These are phyloP conservation scores for Phenacoccus solenopsis DNA, from an alignment of 1,140 invertebrate genomes.

Conservation along the genomic window DNA sequence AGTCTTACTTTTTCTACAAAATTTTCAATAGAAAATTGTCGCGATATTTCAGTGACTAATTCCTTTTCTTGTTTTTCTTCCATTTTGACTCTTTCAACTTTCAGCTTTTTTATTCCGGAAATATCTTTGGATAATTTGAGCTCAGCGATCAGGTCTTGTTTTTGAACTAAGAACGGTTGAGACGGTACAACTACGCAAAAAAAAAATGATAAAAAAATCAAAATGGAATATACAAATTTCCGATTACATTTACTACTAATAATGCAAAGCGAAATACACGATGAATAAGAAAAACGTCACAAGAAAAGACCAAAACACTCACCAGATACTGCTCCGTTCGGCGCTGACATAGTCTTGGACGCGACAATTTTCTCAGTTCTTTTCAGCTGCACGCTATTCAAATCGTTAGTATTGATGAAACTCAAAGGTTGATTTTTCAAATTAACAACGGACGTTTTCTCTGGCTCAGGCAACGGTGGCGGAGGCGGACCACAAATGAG, in stretches of 20 bases:
- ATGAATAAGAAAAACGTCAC: too few species aligned
- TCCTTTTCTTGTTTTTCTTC: slow-evolving; percentile 66
- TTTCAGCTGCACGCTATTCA: slow-evolving; percentile 66
- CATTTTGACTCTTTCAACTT: slow-evolving; percentile 68
- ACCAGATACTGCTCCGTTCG: slow-evolving; percentile 27
- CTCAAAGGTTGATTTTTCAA: slow-evolving; percentile 54
- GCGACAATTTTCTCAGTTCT: slow-evolving; percentile 55
- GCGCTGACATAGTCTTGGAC: slow-evolving; percentile 63
- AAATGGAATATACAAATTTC: too few species aligned
- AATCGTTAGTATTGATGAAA: slow-evolving; percentile 70
- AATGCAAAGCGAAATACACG: too few species aligned
- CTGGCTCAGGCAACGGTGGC: slow-evolving; percentile 35
- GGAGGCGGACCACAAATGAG: slow-evolving; percentile 24
- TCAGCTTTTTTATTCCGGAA: slow-evolving; percentile 76
- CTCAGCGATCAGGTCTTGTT: slow-evolving; percentile 78
- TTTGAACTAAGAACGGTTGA: slow-evolving; percentile 51
- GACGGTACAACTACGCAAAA: slow-evolving; percentile 39
- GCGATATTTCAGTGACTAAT: slow-evolving; percentile 64
- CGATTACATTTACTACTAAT: too few species aligned
- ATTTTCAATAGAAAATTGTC: slow-evolving; percentile 69
- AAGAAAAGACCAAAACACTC: not conserved
- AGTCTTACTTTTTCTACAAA: slow-evolving; percentile 73
- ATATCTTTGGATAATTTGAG: slow-evolving; percentile 81
- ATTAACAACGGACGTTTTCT: slow-evolving; percentile 6
- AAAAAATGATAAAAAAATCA: too few species aligned